Percentiles rank a stretch among this genome's conserved stretches.
These are phyloP conservation scores for Stichodactyla helianthus DNA, from an alignment of 64 coral and sea anemone genomes.

Conservation along the genomic window DNA sequence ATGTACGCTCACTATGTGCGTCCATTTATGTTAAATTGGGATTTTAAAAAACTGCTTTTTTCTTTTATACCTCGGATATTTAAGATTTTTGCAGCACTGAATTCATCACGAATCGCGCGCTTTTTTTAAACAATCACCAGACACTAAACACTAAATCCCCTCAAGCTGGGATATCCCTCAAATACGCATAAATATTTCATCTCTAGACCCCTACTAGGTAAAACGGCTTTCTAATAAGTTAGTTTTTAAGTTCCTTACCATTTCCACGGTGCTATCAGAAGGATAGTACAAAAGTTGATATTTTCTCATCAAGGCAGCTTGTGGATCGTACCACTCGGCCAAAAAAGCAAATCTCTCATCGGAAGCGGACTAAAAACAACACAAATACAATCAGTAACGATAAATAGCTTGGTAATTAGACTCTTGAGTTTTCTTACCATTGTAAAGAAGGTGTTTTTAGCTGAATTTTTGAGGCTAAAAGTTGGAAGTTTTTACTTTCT, in stretches of 20 bases:
- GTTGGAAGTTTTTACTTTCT: not conserved
- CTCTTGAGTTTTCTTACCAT: constrained; percentile 7
- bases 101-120: not conserved
- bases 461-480: not conserved
- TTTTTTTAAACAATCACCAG: not conserved
- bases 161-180: not conserved
- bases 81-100: not conserved
- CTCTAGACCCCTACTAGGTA: not conserved
- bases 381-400: constrained; percentile 12
- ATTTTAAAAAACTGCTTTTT: not conserved
- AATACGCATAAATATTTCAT: not conserved
- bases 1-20: too few relatives aligned
- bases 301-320: constrained; percentile 83
- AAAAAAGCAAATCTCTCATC: constrained; percentile 84
- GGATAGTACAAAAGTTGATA: constrained; percentile 87
- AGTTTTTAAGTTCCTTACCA: constrained; percentile 43
- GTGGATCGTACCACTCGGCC: constrained; percentile 88
- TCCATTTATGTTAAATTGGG: too few relatives aligned
- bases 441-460: constrained; percentile 1
- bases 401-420: not conserved
- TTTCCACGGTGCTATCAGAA: constrained; percentile 75
- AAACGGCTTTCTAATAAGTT: not conserved
- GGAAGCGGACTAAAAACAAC: constrained; percentile 51
- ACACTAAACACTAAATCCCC: not conserved
- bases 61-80: not conserved